Conservation (phyloP, 2,113 vertebrate genomes). For the Gnathonemus longibarbis region DNA sequence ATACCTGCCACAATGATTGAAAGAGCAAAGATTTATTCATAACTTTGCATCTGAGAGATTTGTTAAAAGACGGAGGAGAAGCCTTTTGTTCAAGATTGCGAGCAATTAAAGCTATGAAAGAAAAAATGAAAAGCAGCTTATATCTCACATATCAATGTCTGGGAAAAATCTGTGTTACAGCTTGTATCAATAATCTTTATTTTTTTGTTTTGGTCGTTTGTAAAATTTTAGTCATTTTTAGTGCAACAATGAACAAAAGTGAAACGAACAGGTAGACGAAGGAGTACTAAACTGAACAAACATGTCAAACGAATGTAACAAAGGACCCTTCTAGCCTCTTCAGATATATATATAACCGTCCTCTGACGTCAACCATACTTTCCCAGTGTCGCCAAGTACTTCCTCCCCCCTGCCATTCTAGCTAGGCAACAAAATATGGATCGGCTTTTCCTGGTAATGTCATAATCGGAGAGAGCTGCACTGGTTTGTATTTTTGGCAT, state of each 20-base stretch:
- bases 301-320: neutral
- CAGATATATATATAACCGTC: neutral
- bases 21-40: neutral
- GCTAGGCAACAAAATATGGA: neutral
- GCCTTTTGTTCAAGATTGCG: neutral
- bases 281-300: neutral
- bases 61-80: neutral
- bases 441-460: neutral
- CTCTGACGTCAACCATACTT: neutral
- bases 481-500: neutral
- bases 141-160: neutral
- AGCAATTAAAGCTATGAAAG: conserved; percentile 2
- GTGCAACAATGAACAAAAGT: neutral
- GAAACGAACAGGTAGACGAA: neutral
- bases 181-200: neutral
- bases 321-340: neutral
- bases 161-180: neutral
- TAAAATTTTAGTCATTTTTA: neutral
- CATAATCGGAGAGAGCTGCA: neutral
- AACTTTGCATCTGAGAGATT: neutral
- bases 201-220: neutral
- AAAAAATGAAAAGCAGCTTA: neutral
- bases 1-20: neutral
- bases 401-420: neutral
- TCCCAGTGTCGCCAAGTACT: neutral